phyloP scores from a whole-genome alignment of 2,113 vertebrate genomes.

The Campylomormyrus tamandua region DNA sequence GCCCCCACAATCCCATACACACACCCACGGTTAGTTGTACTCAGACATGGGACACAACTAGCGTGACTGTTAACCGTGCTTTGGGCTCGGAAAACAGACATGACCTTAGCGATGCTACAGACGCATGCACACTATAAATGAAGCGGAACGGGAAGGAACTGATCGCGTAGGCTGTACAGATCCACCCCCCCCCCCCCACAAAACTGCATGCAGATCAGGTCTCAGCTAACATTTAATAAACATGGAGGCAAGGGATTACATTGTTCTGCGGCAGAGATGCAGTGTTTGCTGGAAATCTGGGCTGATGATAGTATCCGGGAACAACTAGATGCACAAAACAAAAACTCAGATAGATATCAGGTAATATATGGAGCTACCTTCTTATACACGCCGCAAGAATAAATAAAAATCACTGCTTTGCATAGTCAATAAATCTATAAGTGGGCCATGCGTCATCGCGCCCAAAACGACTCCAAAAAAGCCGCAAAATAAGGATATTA shows the following conservation, averaged over 20 bases:
- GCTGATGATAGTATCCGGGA: not conserved
- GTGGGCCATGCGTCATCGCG: not conserved
- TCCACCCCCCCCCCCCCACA: not conserved
- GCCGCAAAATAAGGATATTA: not conserved
- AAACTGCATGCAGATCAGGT: not conserved
- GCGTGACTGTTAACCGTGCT: not conserved
- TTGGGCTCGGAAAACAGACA: not conserved
- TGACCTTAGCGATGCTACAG: not conserved
- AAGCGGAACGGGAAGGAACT: not conserved
- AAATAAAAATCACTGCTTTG: not conserved
- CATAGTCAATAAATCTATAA: not conserved
- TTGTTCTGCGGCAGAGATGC: not conserved
- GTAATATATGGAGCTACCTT: not conserved
- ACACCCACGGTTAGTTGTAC: not conserved
- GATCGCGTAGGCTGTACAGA: not conserved
- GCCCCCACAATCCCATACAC: not conserved
- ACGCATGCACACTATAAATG: not conserved
- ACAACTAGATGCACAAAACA: not conserved
- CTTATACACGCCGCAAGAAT: not conserved
- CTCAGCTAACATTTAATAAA: not conserved
- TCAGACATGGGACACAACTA: not conserved
- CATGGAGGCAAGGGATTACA: not conserved
- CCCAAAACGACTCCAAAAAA: not conserved
- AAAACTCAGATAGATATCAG: not conserved
- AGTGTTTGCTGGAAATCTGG: not conserved